These are phyloP conservation scores for Aptenodytes patagonicus DNA, from an alignment of 2,113 vertebrate species.

Conservation along the genomic window DNA sequence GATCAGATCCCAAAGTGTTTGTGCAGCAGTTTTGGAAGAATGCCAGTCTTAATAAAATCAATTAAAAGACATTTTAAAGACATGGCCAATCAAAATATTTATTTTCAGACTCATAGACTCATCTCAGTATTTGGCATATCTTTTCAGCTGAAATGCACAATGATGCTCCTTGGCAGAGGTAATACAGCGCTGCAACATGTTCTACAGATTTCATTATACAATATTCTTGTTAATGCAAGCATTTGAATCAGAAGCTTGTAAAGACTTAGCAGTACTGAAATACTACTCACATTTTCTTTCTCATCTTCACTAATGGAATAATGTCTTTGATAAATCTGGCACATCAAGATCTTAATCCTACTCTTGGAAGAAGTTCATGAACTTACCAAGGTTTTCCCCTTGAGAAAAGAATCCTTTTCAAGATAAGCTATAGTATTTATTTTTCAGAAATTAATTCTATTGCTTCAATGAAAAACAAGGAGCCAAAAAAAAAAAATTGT, in stretches of 20 bases:
- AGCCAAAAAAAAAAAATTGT: not conserved
- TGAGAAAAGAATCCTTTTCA: not conserved
- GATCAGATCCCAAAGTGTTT: constrained; percentile 1
- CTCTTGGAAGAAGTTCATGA: constrained; percentile 34
- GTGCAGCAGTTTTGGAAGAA: constrained; percentile 24
- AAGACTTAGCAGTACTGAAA: not conserved
- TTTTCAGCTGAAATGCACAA: not conserved
- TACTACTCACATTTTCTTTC: not conserved
- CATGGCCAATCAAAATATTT: constrained; percentile 35
- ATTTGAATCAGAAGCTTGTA: not conserved
- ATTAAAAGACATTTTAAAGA: not conserved
- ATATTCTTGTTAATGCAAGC: constrained; percentile 26
- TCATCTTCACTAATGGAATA: not conserved
- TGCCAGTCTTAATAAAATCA: constrained; percentile 21
- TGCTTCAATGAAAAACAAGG: not conserved
- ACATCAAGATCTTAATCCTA: not conserved
- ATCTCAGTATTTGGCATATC: not conserved
- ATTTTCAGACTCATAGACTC: not conserved
- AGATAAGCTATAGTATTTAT: not conserved
- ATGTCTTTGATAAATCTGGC: constrained; percentile 9
- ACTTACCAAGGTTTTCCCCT: constrained; percentile 3
- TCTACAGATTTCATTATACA: not conserved
- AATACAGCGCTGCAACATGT: not conserved
- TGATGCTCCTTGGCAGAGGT: not conserved
- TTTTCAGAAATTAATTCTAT: not conserved